phyloP scores from a whole-genome alignment of 2,888 invertebrate genomes.

The Linyphia triangularis region DNA sequence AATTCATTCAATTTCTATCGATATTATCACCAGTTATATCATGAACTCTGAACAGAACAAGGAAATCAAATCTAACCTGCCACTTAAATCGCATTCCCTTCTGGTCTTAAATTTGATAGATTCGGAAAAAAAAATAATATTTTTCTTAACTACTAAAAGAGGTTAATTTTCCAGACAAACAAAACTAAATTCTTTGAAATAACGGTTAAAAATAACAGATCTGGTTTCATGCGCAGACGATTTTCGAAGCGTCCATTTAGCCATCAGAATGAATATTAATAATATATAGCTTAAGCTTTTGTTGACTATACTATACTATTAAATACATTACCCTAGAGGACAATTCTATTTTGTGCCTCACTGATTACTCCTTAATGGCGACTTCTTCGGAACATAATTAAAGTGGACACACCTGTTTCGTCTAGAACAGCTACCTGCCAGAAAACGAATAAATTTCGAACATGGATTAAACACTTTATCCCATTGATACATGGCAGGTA shows the following conservation, averaged over 20 bases:
- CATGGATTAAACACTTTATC: constrained; percentile 31
- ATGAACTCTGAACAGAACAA: no score
- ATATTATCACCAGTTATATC: no score
- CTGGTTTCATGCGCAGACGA: no score
- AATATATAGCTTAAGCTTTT: neutral
- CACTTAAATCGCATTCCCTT: no score
- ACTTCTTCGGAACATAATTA: constrained; percentile 18
- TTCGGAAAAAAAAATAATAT: no score
- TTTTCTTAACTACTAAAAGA: neutral
- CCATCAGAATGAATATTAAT: neutral
- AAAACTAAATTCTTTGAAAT: neutral
- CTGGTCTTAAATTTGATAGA: no score
- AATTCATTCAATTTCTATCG: no score
- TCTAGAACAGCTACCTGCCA: neutral
- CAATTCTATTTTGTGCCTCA: constrained; percentile 18
- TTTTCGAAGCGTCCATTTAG: neutral
- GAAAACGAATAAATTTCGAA: constrained; percentile 32
- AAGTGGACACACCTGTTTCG: constrained; percentile 33
- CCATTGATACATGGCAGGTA: neutral
- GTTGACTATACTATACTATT: neutral
- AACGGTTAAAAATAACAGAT: neutral
- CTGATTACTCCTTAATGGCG: constrained; percentile 2
- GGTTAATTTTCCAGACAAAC: neutral
- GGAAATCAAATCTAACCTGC: no score
- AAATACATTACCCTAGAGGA: neutral